Base-by-base conservation (phyloP, 2,888 invertebrate genomes). In the Alcis repandata region DNA sequence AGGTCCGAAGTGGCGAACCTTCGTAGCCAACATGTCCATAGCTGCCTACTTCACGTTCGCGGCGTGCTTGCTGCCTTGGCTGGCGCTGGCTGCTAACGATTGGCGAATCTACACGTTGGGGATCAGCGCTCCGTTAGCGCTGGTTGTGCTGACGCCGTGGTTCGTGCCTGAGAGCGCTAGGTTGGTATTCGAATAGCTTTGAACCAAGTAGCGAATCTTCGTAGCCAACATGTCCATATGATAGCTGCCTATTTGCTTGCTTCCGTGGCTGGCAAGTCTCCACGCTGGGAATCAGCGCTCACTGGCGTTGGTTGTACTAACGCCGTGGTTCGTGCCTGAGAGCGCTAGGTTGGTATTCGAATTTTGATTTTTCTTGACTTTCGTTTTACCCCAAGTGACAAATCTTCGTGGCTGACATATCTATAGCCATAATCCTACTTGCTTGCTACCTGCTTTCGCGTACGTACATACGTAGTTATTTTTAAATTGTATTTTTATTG, bases 141-240 rank as follows among this genome's bases (percentile, higher is more conserved):
- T 97, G 51, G 95, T 96, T 0, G 80, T 96, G 1, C 83, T 96
- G 0, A 97, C 97, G 0, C 97, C 97, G 0, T 95, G 95, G 85
- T 82, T 96, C 0, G 96, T 98, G 0, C 97, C 98, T 0, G 98
- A 98, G 87, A 98, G 97, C 74, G 72, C 71, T n/a, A 68, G 63
- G 68, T 67, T 54, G 52, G n/a, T n/a, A n/a, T n/a, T n/a, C n/a
- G n/a, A n/a, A n/a, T n/a, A n/a, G n/a, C n/a, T n/a, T n/a, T n/a
- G n/a, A n/a, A n/a, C n/a, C n/a, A 97, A 97, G 90, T 98, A 97
- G 96, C 94, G 98, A 1, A 98, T 98, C 0, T 97, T 98, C 82
- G 98, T 98, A 0, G 98, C 98, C 1, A 98, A 98, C 85, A 97
- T 98, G 96, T 97, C 97, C 0, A 97, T 98, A n/a, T n/a, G n/a